Base-by-base conservation (phyloP, 2,888 invertebrate genomes). In the Euplexia lucipara region DNA sequence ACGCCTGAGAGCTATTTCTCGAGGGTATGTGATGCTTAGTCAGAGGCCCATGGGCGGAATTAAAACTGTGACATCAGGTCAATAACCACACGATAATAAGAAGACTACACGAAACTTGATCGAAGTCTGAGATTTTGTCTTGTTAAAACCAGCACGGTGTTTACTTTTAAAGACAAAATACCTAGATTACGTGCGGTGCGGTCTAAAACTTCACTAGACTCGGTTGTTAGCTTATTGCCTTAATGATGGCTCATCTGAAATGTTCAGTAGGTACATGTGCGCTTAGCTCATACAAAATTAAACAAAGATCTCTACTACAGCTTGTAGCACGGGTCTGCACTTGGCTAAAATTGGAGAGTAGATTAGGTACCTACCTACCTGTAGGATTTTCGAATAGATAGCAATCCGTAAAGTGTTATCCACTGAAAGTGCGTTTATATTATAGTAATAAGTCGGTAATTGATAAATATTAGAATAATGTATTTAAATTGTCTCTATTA, bases 391-490 rank as follows among this genome's bases (percentile, higher is more conserved):
- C 10, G 20, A 54, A 32, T 54, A 44, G 42, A 7, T 26, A 26
- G 26, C 26, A 3, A 42, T 10, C 20, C 20, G 2, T 54, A 18
- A 53, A 41, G 20, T 30, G 7, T 30, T 41, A 30, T 14, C 10
- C 30, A 41, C 18, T 41, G 18, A 30, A 53, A 53, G 30, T 18
- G 30, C n/a, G 10, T 41, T 41, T 53, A 30, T 30, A 42, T 41
- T 30, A 12, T 30, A 20, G 12, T 42, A 10, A 8, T 42, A 42
- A n/a, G 32, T 14, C 26, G 16, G 12, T 52, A 53, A 18, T 41
- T 18, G 18, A 30, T 41, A 30, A 53, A 18, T 44, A 44, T n/a
- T 44, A 22, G n/a, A 44, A 54, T n/a, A n/a, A n/a, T n/a, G n/a
- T n/a, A n/a, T n/a, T n/a, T n/a, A n/a, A 32, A 32, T 32, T 20